Percentiles rank a stretch among this genome's conserved stretches.
These are phyloP conservation scores for Drosophila conformis DNA, from an alignment of 2,888 invertebrate species.

Conservation along the genomic window DNA sequence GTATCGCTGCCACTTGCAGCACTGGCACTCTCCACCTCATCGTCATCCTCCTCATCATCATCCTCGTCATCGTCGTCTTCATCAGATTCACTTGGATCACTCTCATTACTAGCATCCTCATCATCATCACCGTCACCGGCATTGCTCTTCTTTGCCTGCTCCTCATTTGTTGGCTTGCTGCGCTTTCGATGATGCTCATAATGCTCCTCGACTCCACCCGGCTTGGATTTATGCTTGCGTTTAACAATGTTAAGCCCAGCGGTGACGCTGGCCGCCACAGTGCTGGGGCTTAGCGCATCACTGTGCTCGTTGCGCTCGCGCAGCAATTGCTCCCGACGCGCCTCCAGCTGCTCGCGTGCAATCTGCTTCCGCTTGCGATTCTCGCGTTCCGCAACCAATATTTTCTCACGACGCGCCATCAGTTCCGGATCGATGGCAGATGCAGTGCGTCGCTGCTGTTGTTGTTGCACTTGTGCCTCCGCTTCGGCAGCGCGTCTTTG, in stretches of 20 bases:
- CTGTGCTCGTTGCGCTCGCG: conserved; percentile 73
- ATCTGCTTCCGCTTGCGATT: conserved; percentile 92
- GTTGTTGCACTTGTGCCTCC: conserved; percentile 50
- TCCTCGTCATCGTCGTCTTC: conserved; percentile 40
- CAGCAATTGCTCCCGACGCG: conserved; percentile 86
- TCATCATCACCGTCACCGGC: conserved; percentile 11
- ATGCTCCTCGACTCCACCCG: conserved; percentile 40
- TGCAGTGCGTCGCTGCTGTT: conserved; percentile 59
- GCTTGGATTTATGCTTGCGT: conserved; percentile 58
- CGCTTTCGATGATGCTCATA: conserved; percentile 69
- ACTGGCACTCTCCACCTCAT: conserved; percentile 43
- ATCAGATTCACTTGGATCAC: conserved; percentile 58
- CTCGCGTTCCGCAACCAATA: conserved; percentile 90
- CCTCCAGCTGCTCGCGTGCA: conserved; percentile 90
- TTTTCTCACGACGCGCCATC: conserved; percentile 88
- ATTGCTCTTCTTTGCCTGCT: conserved; percentile 40
- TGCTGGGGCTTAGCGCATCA: conserved; percentile 78
- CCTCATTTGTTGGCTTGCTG: conserved; percentile 71
- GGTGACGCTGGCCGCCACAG: conserved; percentile 82
- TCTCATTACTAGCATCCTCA: conserved; percentile 37
- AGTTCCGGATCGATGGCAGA: conserved; percentile 85
- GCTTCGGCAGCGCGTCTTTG: conserved; percentile 73
- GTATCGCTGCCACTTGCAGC: conserved; percentile 52
- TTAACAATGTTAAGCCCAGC: conserved; percentile 81
- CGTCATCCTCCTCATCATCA: conserved; percentile 27